Base-by-base conservation (phyloP, 1,140 invertebrate species). In the Bombus picipes region DNA sequence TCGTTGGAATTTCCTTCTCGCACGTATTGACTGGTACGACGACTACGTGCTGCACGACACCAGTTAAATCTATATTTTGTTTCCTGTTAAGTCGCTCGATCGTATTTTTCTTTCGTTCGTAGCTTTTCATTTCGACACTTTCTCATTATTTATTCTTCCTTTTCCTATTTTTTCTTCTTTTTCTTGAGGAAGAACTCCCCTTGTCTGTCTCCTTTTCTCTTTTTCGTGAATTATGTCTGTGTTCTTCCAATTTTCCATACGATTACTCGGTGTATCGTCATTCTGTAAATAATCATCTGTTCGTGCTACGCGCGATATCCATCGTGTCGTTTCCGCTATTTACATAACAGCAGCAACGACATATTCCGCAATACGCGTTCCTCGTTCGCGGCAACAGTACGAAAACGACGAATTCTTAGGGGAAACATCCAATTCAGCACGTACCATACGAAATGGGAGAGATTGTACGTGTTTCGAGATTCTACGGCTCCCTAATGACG, bases 351-450 rank as follows among this genome's bases (percentile, higher is more conserved):
- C 10, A 6, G 10, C 9, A 22, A 2, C n/a, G 47, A 81, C 66
- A 39, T 72, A 37, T 39, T 28, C 66, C 32, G 32, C 53, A 57
- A 71, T 81, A 71, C 65, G 78, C 65, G 78, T 68, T 53, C 43
- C 9, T 39, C 43, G 32, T 81, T 71, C 66, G 65, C 32, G 25
- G 41, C 65, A 37, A 53, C 41, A 10, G 43, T 34, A 71, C 41
- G 66, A 81, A 53, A 53, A 39, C 66, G 66, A 37, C 28, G 66
- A 81, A 72, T 57, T 57, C 66, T 53, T 53, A 34, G 34, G 65
- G 79, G 79, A 81, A 81, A 72, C 79, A 81, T 81, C 47, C 79
- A 59, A 73, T 73, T 72, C 68, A 57, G 71, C 43, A 47, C 66
- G 43, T 41, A 4, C 66, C 15, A 34, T 22, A 43, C 47, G n/a